A percentile compares a stretch with the other conserved stretches of the same genome.
These are phyloP conservation scores for Cistogaster globosa DNA, from an alignment of 2,888 invertebrate genomes.

Conservation along the genomic window DNA sequence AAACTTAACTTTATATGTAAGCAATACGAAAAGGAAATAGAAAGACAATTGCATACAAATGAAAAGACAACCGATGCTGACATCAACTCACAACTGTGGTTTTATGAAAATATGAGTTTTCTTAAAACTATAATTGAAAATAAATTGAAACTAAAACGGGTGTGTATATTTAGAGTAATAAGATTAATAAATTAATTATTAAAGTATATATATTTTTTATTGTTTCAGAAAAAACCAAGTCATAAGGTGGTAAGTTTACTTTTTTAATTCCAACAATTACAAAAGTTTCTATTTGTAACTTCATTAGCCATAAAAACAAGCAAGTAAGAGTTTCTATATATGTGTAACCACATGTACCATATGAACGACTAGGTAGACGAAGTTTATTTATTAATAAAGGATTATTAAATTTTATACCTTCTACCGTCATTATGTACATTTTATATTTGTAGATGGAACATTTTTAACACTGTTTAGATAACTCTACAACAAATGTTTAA, in stretches of 20 bases:
- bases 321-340: too few species aligned
- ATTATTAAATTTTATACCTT: too few species aligned
- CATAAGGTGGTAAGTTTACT: conserved; percentile 57
- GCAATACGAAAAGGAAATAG: conserved; percentile 64
- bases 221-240: conserved; percentile 57
- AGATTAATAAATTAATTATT: not conserved
- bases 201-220: not conserved
- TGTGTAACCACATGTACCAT: too few species aligned
- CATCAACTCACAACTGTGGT: conserved; percentile 53
- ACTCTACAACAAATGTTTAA: too few species aligned
- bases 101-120: conserved; percentile 67
- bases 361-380: too few species aligned
- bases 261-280: too few species aligned
- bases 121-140: conserved; percentile 53
- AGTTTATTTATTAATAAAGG: too few species aligned
- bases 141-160: conserved; percentile 64
- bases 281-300: not conserved
- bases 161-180: conserved; percentile 9
- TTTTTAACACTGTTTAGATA: too few species aligned
- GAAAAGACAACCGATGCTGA: conserved; percentile 3
- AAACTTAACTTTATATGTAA: conserved; percentile 59
- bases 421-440: too few species aligned
- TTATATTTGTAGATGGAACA: too few species aligned
- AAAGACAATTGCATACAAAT: conserved; percentile 22
- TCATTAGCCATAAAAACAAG: too few species aligned